Evolutionary conservation across 2,888 invertebrate species (phyloP), one percentile per base, ranked within the genome.

Genomic region (Salpingus planirostris): DNA sequence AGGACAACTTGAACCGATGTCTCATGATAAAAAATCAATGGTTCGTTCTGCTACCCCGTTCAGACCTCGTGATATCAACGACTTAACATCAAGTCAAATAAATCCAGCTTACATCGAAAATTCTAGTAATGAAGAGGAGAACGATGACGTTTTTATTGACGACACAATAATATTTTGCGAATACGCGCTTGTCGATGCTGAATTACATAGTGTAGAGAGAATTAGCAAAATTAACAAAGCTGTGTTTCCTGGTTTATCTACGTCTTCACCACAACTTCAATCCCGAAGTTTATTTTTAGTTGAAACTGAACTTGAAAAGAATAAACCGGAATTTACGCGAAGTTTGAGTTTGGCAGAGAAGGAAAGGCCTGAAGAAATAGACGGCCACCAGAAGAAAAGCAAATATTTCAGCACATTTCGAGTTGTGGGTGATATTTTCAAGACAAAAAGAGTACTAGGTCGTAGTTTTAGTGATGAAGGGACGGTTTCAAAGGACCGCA

Each of bases 191-290:
- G 43, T 41, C 14, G 36, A 44, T 11, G 15, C 33, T 12, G 42
- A 43, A 8, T 12, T 44, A 4, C 38, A 42, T 28, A 31, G 30
- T 13, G 33, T 27, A 14, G 36, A 43, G n/a, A 40, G 30, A 18
- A 11, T 37, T 7, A 21, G 23, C 5, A 5, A 18, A 5, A 18
- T 18, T 18, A n/a, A n/a, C 18, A 18, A 18, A 6, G 23, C 10
- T 7, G 23, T 23, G 11, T 23, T 11, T 6, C 30, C 13, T 18
- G 8, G 10, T 13, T 31, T 53, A 8, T 55, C 57, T n/a, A 52
- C 46, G 14, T 56, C 61, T 2, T 60, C 60, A 2, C 60, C 61
- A 11, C 63, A 62, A 43, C 36, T 61, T n/a, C n/a, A n/a, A n/a
- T 55, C 55, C 6, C 48, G 48, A 22, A 49, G 44, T 11, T 32